Base-by-base conservation (phyloP, 37 sponge, comb jelly and placozoan species). In the Halichondria panicea region DNA sequence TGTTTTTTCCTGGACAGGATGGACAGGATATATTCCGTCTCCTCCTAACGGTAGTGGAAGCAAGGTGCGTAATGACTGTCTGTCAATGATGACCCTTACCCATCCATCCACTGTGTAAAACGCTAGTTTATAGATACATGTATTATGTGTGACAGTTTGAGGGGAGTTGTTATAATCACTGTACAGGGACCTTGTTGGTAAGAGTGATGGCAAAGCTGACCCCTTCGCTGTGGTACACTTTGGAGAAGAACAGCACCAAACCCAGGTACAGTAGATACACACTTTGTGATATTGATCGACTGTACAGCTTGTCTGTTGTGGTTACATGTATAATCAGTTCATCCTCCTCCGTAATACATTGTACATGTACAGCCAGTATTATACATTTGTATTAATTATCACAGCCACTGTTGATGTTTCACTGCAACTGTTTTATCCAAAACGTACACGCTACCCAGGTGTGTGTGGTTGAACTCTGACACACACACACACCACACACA, bases 161-260 rank as follows among this genome's bases (percentile, higher is more conserved):
- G 32, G 27, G 60, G 7, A 24, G 13, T 21, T 38, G 42, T 70
- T 27, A 34, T 55, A 41, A 36, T 34, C 19, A 36, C 18, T 21
- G n/a, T 61, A 35, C 73, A 92, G 95, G 52, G 95, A 94, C 43
- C 46, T 94, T 9, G 95, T 91, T 0, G 82, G 85, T 7, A 89
- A 86, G 62, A 88, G 84, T 37, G 74, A 63, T 7, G 84, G 67
- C 9, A 83, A 89, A 6, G 54, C 88, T 0, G 95, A 94, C 43
- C 91, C 95, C 0, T 90, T 82, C 75, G 88, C 83, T 8, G 76
- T 74, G 7, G 21, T 92, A 36, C 41, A 58, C 21, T 87, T 53
- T 60, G 58, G 69, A 37, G 81, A 64, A 38, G 68, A 92, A 28
- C 78, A 86, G 50, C 61, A 36, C 31, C 70, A 63, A 6, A 89